Evolutionary conservation across 2,797 vertebrate species (phyloP).

Genomic region (Anabacerthia variegaticeps): DNA sequence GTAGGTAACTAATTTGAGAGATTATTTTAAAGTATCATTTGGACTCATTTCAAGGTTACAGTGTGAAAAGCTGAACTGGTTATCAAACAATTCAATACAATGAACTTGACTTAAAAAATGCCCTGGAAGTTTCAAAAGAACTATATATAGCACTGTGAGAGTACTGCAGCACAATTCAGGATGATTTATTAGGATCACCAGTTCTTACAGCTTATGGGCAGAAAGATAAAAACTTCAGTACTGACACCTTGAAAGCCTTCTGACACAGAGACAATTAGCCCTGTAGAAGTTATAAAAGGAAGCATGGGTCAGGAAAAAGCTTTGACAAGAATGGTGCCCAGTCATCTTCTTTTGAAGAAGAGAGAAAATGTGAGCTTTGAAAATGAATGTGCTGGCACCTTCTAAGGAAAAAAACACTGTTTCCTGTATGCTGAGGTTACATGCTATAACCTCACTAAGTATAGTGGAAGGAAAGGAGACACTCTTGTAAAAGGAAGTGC

Average conservation of each 20-base stretch:
- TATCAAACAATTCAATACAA: conserved; percentile 8
- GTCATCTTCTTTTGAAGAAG: background rate
- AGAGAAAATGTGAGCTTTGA: background rate
- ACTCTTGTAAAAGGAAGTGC: background rate
- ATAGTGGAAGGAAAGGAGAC: background rate
- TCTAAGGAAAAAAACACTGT: background rate
- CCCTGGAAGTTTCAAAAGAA: background rate
- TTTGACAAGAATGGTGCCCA: background rate
- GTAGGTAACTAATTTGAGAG: background rate
- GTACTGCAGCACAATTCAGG: background rate
- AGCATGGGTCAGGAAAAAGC: background rate
- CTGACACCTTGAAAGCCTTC: conserved; percentile 46
- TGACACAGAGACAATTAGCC: conserved; percentile 44
- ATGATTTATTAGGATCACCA: conserved; percentile 65
- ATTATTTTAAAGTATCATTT: background rate
- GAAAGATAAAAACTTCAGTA: conserved; percentile 53
- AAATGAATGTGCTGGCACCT: background rate
- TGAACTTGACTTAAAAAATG: conserved; percentile 1
- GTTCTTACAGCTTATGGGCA: conserved; percentile 30
- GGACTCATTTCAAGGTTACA: background rate
- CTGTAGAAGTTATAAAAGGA: conserved; percentile 37
- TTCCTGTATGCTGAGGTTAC: background rate
- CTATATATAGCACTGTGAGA: conserved; percentile 11
- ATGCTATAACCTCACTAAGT: background rate
- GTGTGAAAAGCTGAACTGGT: background rate